Evolutionary conservation across 2,113 vertebrate genomes (phyloP).

Genomic region (Aleadryas rufinucha): DNA sequence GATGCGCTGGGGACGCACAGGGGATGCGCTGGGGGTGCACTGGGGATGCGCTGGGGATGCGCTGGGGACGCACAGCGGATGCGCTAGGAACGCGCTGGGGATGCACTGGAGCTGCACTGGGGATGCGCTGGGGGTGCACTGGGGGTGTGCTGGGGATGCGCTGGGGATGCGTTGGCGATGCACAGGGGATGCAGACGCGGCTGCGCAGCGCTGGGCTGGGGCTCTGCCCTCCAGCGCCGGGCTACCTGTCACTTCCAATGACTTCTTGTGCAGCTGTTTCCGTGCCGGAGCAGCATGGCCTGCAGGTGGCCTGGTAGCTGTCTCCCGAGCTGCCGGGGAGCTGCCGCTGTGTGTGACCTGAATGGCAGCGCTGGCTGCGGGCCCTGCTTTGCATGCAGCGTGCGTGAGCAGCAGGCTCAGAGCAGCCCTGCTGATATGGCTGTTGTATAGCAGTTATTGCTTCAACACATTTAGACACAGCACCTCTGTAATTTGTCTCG

Average conservation of each 20-base stretch:
- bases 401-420: conserved; percentile 68
- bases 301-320: conserved; percentile 72
- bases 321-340: conserved; percentile 60
- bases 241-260: conserved; percentile 73
- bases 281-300: conserved; percentile 60
- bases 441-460: conserved; percentile 65
- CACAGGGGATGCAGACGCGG: neutral
- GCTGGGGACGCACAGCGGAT: neutral
- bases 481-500: conserved; percentile 69
- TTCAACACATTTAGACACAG: conserved; percentile 64
- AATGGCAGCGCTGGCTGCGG: conserved; percentile 54
- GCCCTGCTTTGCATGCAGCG: conserved; percentile 77
- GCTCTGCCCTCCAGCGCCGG: conserved; percentile 48
- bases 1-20: too few relatives aligned
- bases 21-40: too few relatives aligned
- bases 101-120: neutral
- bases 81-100: too few relatives aligned
- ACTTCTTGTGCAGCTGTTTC: conserved; percentile 49
- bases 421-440: conserved; percentile 69
- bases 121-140: too few relatives aligned
- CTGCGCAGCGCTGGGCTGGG: neutral
- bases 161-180: neutral
- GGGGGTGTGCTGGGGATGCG: too few relatives aligned
- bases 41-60: neutral
- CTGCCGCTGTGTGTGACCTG: conserved; percentile 64